Evolutionary conservation across 2,797 vertebrate species (phyloP), one percentile per base, ranked within the genome.

Genomic region (Sitta carolinensis): DNA sequence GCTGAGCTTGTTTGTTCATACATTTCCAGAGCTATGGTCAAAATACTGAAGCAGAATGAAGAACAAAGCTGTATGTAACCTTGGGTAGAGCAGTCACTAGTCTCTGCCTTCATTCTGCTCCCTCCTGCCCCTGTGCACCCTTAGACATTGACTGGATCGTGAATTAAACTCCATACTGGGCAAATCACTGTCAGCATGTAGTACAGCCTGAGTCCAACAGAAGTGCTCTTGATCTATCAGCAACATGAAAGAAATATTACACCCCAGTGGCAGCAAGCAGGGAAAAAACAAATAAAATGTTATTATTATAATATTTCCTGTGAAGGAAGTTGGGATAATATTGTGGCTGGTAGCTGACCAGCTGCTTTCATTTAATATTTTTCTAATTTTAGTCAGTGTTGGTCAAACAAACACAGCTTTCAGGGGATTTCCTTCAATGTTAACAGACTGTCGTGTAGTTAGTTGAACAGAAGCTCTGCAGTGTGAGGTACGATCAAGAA

Each of bases 281-380:
- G 77, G 32, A 63, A 78, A 93, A 95, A 96, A 8, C 62, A 96
- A 94, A 94, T 78, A 96, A 90, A 95, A 82, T 21, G 25, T 91
- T 95, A 84, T 91, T 95, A 84, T 91, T 91, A 92, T 92, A 96
- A 73, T 88, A 91, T 82, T 96, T 96, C 94, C 94, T 95, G 80
- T 90, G 70, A 96, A 93, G 94, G 85, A 96, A 95, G 77, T 94
- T 90, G 83, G 85, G 79, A 81, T 92, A 96, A 91, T 96, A 93
- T 88, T 96, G 87, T 95, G 87, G 87, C 89, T 96, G 76, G 95
- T 94, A 96, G 94, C 66, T 96, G 95, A 97, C 94, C 94, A 94
- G 94, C 94, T 97, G 91, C 94, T 96, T 96, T 95, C 92, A 92
- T 95, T 95, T 95, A 91, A 88, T 96, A 96, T 96, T 96, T 96